Base-by-base conservation (phyloP, 2,113 vertebrate species). In the Prolemur simus region DNA sequence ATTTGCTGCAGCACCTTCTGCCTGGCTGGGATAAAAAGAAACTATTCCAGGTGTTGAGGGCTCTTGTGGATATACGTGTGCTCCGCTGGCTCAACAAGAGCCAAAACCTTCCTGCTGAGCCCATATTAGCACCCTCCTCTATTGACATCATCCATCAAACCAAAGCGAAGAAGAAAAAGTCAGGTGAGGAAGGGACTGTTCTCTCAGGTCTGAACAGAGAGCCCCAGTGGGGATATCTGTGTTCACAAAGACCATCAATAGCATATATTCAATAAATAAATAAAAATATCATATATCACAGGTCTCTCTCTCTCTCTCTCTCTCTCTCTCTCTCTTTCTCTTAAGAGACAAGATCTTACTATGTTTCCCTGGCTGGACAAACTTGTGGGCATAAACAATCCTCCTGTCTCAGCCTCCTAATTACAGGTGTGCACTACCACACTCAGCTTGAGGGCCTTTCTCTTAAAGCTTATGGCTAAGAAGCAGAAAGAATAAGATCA, bases 1-100 rank as follows among this genome's bases (percentile, higher is more conserved):
- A 96, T 56, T 92, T 98, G 71, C 94, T 98, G 73, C 95, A 91
- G 34, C 89, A 85, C 77, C 94, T 98, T 68, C 78, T 98, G 71
- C 97, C 97, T 23, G 64, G 77, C 45, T 96, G 97, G 94, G 81
- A 74, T 58, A 54, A 56, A 76, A 92, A 80, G 5, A 97, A 95
- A 66, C 89, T 96, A 8, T 86, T 91, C 29, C 84, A 91, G 34
- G 95, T 94, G 29, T 42, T 97, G 87, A 89, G 80, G 84, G 66
- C 78, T 60, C 97, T 97, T 64, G 68, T 97, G 58, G 93, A 89
- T 54, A 52, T 52, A 12, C 90, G 73, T 0, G 95, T 97, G 73
- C 82, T 97, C 66, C 6, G 5, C 45, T 91, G 93, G 90, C n/a
- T 80, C 39, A 42, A 1, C 45, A 27, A 78, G 27, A 91, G n/a